Base-by-base conservation (phyloP, 1,140 invertebrate species). In the Brachionus angularis region DNA sequence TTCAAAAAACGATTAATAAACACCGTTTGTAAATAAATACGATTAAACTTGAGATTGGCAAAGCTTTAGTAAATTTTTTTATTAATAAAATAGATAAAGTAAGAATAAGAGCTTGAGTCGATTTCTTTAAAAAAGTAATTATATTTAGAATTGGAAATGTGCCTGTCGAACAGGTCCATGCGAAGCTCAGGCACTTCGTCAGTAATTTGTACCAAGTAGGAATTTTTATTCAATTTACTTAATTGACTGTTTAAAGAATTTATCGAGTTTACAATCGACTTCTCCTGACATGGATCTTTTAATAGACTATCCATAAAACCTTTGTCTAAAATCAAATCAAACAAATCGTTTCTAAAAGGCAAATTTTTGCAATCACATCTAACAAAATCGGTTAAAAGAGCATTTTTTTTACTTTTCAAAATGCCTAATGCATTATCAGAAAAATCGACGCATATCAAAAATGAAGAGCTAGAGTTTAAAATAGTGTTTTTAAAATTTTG, bases 131-230 rank as follows among this genome's bases (percentile, higher is more conserved):
- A 67, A 47, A 18, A 34, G 16, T 34, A 67, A n/a, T 50, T 27
- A 46, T 34, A 31, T 10, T 46, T 23, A n/a, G n/a, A n/a, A n/a
- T n/a, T n/a, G n/a, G n/a, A n/a, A n/a, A n/a, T n/a, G n/a, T n/a
- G n/a, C n/a, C n/a, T n/a, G n/a, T n/a, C 23, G 39, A 50, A 47
- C 62, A 47, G 21, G 29, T 21, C 29, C 12, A 67, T 67, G 33
- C 76, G 67, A 0, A 74, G 42, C 52, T 78, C 77, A 12, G 77
- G 77, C 31, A 77, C 76, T 71, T 78, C 77, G 34, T 77, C 77
- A 10, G 76, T 75, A n/a, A 77, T 74, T 72, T 78, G 77, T 42
- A 75, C 18, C 23, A 75, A 72, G n/a, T 39, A 47, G 33, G 76
- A 75, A 29, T 29, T 39, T 1, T 46, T 21, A 12, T 71, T 33